These are phyloP conservation scores for Rhagium mordax DNA, from an alignment of 2,888 invertebrate species.

Conservation along the genomic window DNA sequence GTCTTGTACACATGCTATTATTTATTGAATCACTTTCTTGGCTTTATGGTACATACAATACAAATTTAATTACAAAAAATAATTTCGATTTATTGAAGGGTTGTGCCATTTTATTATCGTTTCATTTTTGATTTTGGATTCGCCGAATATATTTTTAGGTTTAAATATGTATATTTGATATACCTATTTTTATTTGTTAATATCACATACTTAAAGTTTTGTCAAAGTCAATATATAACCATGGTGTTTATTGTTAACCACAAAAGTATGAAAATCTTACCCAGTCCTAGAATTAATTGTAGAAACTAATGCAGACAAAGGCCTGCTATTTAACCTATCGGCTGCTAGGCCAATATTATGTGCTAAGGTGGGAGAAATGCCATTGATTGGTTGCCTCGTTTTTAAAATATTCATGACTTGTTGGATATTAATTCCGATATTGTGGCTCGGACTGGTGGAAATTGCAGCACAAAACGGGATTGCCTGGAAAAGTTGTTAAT, in stretches of 20 bases:
- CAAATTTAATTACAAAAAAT: too few relatives aligned
- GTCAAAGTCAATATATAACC: background rate
- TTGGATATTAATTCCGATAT: constrained; percentile 78
- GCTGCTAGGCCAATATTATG: constrained; percentile 69
- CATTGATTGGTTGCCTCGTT: constrained; percentile 58
- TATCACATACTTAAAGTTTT: too few relatives aligned
- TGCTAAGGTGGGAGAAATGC: constrained; percentile 68
- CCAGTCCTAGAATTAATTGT: constrained; percentile 63
- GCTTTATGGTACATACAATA: too few relatives aligned
- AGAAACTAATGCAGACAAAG: constrained; percentile 63
- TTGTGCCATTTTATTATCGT: too few relatives aligned
- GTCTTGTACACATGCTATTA: too few relatives aligned
- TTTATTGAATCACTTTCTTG: too few relatives aligned
- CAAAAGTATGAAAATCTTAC: constrained; percentile 47
- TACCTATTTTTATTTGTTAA: too few relatives aligned
- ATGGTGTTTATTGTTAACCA: background rate
- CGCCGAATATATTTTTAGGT: too few relatives aligned
- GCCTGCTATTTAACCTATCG: constrained; percentile 62
- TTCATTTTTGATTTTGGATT: too few relatives aligned
- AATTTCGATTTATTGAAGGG: too few relatives aligned
- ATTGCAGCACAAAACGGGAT: constrained; percentile 77
- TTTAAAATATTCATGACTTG: constrained; percentile 71
- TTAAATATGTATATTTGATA: too few relatives aligned
- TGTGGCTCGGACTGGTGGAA: constrained; percentile 77
- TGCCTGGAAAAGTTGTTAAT: constrained; percentile 72